phyloP scores from a whole-genome alignment of 2,113 vertebrate genomes.

The Maylandia zebra region DNA sequence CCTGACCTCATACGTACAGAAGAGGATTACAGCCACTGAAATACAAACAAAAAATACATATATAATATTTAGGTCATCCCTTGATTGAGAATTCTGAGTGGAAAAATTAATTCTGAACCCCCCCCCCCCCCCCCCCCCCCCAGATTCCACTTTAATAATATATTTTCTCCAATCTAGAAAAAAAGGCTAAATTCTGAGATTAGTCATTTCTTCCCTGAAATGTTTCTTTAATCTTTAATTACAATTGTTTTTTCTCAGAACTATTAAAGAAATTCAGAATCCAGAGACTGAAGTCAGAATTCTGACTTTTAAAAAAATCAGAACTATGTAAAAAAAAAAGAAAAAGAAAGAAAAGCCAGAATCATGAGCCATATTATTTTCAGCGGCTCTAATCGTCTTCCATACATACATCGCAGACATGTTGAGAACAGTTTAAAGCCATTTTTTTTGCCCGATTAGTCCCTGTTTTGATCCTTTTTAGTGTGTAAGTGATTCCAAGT shows the following conservation, averaged over 20 bases:
- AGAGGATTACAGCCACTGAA: background rate
- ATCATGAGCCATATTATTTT: background rate
- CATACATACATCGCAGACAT: background rate
- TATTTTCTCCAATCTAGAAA: background rate
- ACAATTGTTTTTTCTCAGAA: background rate
- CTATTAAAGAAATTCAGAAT: background rate
- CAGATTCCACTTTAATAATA: background rate
- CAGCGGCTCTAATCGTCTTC: background rate
- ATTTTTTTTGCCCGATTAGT: background rate
- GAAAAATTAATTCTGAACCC: background rate
- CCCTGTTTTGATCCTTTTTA: background rate
- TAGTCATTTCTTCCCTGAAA: background rate
- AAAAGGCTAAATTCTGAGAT: background rate
- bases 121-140: background rate
- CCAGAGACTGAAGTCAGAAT: background rate
- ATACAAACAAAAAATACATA: background rate
- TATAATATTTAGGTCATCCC: background rate
- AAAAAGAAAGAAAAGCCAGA: background rate
- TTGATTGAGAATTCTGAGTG: background rate
- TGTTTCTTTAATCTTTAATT: background rate
- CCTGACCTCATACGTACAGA: background rate
- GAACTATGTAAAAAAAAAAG: background rate
- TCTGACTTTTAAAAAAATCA: accelerated
- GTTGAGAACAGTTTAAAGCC: background rate
- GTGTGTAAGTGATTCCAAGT: background rate